phyloP scores from a whole-genome alignment of 1,140 invertebrate genomes.

The Elymnias hypermnestra region DNA sequence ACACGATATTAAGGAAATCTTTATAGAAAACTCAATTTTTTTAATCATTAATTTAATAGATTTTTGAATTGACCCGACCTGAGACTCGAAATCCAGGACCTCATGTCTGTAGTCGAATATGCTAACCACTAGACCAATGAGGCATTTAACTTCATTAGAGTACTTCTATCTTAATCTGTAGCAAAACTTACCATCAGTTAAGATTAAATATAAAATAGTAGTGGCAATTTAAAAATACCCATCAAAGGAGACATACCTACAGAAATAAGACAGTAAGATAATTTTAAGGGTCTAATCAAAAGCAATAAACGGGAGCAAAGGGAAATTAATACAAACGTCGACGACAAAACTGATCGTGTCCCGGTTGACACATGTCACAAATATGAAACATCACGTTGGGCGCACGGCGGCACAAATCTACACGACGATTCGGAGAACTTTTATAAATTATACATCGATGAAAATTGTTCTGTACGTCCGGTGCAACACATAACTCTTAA shows the following conservation, averaged over 20 bases:
- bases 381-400: constrained; percentile 50
- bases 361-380: constrained; percentile 47
- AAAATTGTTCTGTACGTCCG: constrained; percentile 12
- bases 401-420: constrained; percentile 15
- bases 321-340: constrained; percentile 48
- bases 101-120: too few relatives aligned
- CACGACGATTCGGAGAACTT: constrained; percentile 27
- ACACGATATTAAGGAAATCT: too few relatives aligned
- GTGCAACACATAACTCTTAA: neutral
- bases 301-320: constrained; percentile 42
- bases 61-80: too few relatives aligned
- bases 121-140: too few relatives aligned
- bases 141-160: neutral
- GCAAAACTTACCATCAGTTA: too few relatives aligned
- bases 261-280: neutral
- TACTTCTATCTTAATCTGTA: neutral
- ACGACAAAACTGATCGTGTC: constrained; percentile 53
- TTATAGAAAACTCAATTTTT: too few relatives aligned
- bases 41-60: too few relatives aligned
- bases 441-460: constrained; percentile 27
- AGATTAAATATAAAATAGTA: neutral
- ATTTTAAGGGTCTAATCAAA: constrained; percentile 11
- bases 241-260: neutral
- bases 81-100: too few relatives aligned
- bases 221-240: neutral